These are phyloP conservation scores for Galerucella pusilla DNA, from an alignment of 2,888 invertebrate species.

Conservation along the genomic window DNA sequence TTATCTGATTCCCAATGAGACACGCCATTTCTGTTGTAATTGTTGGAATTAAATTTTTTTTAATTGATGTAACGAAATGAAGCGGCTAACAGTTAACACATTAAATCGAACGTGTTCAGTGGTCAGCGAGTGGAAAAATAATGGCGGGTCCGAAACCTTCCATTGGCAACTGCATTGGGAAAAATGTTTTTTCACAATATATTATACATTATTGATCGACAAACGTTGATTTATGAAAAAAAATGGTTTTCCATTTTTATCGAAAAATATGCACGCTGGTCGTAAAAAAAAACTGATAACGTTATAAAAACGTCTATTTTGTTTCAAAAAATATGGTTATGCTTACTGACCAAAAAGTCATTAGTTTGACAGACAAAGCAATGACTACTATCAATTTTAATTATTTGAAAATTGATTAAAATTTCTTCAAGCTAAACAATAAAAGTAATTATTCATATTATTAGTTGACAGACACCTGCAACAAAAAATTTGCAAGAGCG, in stretches of 20 bases:
- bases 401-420: too few species aligned
- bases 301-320: too few species aligned
- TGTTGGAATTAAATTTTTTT: constrained; percentile 15
- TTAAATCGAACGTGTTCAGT: constrained; percentile 14
- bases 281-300: not conserved
- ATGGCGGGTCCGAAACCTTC: not conserved
- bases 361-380: too few species aligned
- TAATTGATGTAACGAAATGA: constrained; percentile 23
- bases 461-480: too few species aligned
- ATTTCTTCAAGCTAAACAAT: too few species aligned
- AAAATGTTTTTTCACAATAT: not conserved
- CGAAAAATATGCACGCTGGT: not conserved
- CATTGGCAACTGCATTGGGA: not conserved
- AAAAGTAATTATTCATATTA: too few species aligned
- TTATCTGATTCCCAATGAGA: constrained; percentile 19
- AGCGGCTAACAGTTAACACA: constrained; percentile 17
- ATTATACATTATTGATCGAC: not conserved
- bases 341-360: too few species aligned
- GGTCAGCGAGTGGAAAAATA: constrained; percentile 13
- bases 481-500: too few species aligned
- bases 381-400: too few species aligned
- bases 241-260: not conserved
- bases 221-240: not conserved
- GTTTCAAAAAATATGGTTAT: too few species aligned
- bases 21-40: constrained; percentile 8